A percentile compares a stretch with the other conserved stretches of the same genome.
These are phyloP conservation scores for Molorchus minor DNA, from an alignment of 2,888 invertebrate species.

Conservation along the genomic window DNA sequence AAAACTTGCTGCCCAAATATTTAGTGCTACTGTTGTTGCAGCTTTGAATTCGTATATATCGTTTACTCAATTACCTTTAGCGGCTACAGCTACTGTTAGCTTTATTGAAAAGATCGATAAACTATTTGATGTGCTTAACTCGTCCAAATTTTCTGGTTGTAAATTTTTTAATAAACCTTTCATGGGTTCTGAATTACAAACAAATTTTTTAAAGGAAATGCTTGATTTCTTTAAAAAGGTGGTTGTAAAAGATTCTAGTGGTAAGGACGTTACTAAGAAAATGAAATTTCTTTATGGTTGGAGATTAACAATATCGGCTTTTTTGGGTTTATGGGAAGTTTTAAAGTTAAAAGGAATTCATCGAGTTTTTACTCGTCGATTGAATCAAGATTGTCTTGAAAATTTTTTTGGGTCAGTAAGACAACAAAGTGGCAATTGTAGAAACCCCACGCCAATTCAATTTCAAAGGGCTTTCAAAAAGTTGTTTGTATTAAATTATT, in stretches of 20 bases:
- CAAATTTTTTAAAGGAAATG: conserved; percentile 1
- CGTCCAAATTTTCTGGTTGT: background rate
- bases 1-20: conserved; percentile 1
- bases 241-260: background rate
- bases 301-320: background rate
- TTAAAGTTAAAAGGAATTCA: background rate
- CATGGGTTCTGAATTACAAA: background rate
- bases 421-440: background rate
- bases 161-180: conserved; percentile 5
- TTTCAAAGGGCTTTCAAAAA: background rate
- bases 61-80: background rate
- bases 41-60: background rate
- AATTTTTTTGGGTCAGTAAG: background rate
- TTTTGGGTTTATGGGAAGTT: background rate
- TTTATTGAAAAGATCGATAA: conserved; percentile 8
- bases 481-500: too few relatives aligned
- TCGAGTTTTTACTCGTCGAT: background rate
- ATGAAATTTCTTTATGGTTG: background rate
- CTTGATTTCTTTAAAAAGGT: background rate
- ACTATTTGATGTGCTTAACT: background rate
- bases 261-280: background rate
- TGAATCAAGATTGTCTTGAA: background rate
- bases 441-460: background rate
- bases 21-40: background rate
- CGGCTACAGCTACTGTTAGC: background rate